Evolutionary conservation across 35 echinoderm and acorn worm genomes (phyloP).

Genomic region (Heliocidaris erythrogramma): DNA sequence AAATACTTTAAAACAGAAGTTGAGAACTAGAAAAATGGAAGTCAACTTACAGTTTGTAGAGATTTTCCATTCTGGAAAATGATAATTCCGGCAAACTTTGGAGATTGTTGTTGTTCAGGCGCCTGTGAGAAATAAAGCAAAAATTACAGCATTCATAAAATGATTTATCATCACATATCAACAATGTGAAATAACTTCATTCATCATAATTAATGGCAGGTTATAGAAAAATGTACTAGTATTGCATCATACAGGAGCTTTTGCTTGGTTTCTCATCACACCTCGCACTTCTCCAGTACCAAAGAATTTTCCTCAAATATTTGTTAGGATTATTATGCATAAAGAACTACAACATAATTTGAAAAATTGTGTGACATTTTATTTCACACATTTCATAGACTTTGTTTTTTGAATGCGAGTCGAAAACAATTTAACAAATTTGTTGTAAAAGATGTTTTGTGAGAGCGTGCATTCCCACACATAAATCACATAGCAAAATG

Average conservation of each 20-base stretch:
- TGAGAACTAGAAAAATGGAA: neutral
- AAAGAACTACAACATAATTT: too few species aligned
- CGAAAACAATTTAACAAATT: neutral
- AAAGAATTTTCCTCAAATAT: too few species aligned
- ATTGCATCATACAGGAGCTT: neutral
- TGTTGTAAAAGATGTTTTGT: neutral
- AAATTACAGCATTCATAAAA: neutral
- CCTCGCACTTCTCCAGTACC: too few species aligned
- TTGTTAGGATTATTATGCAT: too few species aligned
- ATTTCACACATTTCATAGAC: neutral
- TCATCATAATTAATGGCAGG: neutral
- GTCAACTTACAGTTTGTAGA: constrained; percentile 48
- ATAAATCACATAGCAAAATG: neutral
- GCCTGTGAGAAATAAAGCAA: neutral
- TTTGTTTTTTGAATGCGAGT: neutral
- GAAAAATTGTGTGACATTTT: too few species aligned
- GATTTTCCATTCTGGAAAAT: constrained; percentile 38
- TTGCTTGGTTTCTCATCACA: neutral
- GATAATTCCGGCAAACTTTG: constrained; percentile 49
- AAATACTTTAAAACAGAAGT: neutral
- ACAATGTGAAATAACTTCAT: neutral
- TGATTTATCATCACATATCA: neutral
- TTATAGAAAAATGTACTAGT: neutral
- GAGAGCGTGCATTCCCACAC: neutral
- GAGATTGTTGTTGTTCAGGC: constrained; percentile 42